Conservation (phyloP, 2,888 invertebrate species). For the Agrilus biguttatus region DNA sequence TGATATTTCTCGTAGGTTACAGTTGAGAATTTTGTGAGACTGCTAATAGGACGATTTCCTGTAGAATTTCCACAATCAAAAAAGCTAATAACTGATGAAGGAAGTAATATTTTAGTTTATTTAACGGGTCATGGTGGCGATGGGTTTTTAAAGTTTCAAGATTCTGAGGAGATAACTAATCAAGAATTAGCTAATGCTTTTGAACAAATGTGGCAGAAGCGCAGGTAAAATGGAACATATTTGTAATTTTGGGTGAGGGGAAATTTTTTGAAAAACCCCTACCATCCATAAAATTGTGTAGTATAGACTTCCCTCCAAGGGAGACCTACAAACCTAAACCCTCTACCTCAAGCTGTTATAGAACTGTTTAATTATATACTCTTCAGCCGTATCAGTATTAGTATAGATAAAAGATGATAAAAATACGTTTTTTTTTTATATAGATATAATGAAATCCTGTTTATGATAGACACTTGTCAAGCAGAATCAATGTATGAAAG, state of each 20-base stretch:
- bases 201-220: conserved; percentile 99
- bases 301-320: no score
- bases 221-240: conserved; percentile 48
- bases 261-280: no score
- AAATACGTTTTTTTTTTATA: conserved; percentile 19
- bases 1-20: conserved; percentile 53
- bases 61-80: conserved; percentile 92
- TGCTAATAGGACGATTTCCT: conserved; percentile 85
- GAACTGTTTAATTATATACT: no score
- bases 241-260: neutral
- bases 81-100: conserved; percentile 86
- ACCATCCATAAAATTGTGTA: no score
- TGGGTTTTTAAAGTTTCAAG: conserved; percentile 98
- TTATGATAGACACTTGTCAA: conserved; percentile 98
- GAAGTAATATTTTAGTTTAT: conserved; percentile 92
- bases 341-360: no score
- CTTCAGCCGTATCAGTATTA: no score
- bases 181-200: conserved; percentile 97
- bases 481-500: conserved; percentile 97
- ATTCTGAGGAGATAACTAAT: conserved; percentile 96
- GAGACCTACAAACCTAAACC: no score
- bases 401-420: neutral
- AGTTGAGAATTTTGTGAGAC: conserved; percentile 94
- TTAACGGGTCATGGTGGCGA: conserved; percentile 96
- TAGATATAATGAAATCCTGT: conserved; percentile 95